A percentile compares a stretch with the other conserved stretches of the same genome.
These are phyloP conservation scores for Anoura caudifer DNA, from an alignment of 2,113 vertebrate species.

Conservation along the genomic window DNA sequence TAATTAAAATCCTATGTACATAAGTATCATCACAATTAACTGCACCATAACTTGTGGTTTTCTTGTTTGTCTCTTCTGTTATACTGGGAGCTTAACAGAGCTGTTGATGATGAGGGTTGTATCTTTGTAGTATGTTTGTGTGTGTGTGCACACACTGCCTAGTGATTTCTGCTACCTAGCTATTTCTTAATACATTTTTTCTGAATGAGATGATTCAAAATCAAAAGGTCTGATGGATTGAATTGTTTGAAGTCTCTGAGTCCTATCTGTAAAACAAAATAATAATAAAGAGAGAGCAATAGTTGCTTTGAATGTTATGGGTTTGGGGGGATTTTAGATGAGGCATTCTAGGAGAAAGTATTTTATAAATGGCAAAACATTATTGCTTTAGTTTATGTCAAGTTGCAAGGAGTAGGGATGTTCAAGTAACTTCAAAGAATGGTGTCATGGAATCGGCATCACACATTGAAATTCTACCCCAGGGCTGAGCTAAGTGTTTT, in stretches of 20 bases:
- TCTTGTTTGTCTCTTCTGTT: neutral
- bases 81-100: neutral
- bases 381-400: neutral
- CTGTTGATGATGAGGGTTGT: neutral
- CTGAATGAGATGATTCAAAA: neutral
- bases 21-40: neutral
- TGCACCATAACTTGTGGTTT: neutral
- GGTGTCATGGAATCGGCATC: neutral
- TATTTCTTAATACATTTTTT: neutral
- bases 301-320: neutral
- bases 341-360: neutral
- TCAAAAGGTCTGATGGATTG: neutral
- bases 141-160: neutral
- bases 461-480: neutral
- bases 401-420: neutral
- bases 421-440: neutral
- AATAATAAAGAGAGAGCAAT: neutral
- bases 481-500: neutral
- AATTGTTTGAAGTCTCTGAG: conserved; percentile 21
- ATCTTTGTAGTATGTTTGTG: neutral
- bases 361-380: neutral
- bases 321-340: neutral
- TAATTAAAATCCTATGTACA: neutral
- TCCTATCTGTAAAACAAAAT: neutral
- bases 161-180: neutral